phyloP scores from a whole-genome alignment of 2,888 invertebrate genomes.

The Andrena chrysosceles region DNA sequence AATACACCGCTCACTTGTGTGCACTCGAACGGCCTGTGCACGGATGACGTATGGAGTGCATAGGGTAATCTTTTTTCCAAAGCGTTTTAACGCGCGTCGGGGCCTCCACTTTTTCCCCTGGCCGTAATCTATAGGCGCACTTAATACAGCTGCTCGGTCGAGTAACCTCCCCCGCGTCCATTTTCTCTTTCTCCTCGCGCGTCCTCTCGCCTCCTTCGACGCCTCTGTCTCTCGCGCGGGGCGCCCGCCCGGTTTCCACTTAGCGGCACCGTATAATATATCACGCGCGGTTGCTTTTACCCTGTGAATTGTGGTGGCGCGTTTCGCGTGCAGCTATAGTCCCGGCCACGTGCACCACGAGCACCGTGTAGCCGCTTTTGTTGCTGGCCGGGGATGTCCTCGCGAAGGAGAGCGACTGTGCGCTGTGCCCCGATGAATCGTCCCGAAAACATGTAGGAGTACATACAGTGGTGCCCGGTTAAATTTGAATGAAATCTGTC shows the following conservation, averaged over 20 bases:
- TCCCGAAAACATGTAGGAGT: no score
- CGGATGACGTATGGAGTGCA: slow-evolving; percentile 78
- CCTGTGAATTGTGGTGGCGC: slow-evolving; percentile 56
- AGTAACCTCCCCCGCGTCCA: slow-evolving; percentile 69
- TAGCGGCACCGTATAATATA: slow-evolving; percentile 81
- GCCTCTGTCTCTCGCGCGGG: slow-evolving; percentile 15
- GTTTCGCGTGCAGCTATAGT: slow-evolving; percentile 46
- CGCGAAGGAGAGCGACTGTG: neutral
- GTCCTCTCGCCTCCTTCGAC: slow-evolving; percentile 35
- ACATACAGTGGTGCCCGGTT: no score
- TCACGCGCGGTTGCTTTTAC: slow-evolving; percentile 77
- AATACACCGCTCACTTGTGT: slow-evolving; percentile 12
- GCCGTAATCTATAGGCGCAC: slow-evolving; percentile 84
- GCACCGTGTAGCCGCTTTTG: slow-evolving; percentile 30
- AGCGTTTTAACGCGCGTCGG: slow-evolving; percentile 79
- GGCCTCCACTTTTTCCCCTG: slow-evolving; percentile 71
- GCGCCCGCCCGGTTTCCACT: slow-evolving; percentile 75
- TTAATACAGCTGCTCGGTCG: slow-evolving; percentile 83
- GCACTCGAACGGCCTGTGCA: slow-evolving; percentile 43
- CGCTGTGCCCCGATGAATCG: no score
- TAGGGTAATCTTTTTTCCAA: slow-evolving; percentile 77
- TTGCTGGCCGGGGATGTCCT: neutral
- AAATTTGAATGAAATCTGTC: no score
- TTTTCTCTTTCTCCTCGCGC: slow-evolving; percentile 7
- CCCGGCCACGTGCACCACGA: slow-evolving; percentile 51